Percentiles rank a stretch among this genome's conserved stretches.
These are phyloP conservation scores for Apodemus agrarius DNA, from an alignment of 2,797 vertebrate genomes.

Conservation along the genomic window DNA sequence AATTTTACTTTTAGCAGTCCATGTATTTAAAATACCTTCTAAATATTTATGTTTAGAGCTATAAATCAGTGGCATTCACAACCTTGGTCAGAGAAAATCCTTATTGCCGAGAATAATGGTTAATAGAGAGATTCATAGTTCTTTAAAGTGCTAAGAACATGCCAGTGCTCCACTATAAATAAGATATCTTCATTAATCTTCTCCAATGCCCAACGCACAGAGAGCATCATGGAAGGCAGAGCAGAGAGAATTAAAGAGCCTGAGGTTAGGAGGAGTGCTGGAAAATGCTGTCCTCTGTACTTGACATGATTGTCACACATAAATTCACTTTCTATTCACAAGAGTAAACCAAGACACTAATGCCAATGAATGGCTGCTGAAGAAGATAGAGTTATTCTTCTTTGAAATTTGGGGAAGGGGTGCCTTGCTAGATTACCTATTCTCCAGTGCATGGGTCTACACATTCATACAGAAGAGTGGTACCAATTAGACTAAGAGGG, in stretches of 20 bases:
- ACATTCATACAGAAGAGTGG: not conserved
- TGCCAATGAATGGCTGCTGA: not conserved
- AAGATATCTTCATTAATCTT: not conserved
- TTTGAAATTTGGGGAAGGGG: not conserved
- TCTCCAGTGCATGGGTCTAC: not conserved
- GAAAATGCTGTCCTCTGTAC: not conserved
- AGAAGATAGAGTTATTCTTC: not conserved
- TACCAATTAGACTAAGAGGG: not conserved
- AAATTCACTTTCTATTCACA: not conserved
- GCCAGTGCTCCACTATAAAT: not conserved
- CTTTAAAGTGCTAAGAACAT: not conserved
- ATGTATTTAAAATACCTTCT: not conserved
- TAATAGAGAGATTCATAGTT: not conserved
- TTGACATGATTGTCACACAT: not conserved
- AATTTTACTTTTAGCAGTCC: not conserved
- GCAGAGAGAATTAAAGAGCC: not conserved
- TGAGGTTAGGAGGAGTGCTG: no score
- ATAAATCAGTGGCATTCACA: not conserved
- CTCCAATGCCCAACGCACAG: not conserved
- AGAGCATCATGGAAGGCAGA: not conserved
- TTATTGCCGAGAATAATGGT: not conserved
- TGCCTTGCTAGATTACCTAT: not conserved
- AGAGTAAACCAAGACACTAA: not conserved
- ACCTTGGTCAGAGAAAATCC: not conserved
- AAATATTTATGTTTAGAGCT: not conserved